Conservation (phyloP, 2,113 vertebrate species). For the Rhinogobius similis region DNA sequence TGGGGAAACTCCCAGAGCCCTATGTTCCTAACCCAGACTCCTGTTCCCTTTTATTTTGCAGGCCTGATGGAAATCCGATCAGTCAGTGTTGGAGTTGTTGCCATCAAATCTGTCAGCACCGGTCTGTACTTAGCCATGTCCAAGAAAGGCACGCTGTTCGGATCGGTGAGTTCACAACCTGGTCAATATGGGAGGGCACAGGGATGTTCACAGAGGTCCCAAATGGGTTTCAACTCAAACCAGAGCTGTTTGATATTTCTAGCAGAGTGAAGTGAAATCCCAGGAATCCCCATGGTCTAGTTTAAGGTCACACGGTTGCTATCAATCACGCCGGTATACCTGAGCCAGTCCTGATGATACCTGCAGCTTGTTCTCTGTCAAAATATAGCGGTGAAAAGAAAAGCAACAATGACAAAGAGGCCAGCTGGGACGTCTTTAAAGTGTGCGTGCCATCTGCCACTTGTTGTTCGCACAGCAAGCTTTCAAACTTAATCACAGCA, state of each 20-base stretch:
- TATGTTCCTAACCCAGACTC: slow-evolving; percentile 64
- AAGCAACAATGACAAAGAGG: slow-evolving; percentile 56
- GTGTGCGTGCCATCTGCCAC: slow-evolving; percentile 67
- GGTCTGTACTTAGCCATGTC: slow-evolving; percentile 95
- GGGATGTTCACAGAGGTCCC: slow-evolving; percentile 35
- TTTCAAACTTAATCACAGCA: slow-evolving; percentile 55
- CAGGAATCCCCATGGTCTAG: slow-evolving; percentile 47
- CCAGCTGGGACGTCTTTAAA: slow-evolving; percentile 53
- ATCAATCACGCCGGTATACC: slow-evolving; percentile 66
- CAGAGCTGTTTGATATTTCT: slow-evolving; percentile 22
- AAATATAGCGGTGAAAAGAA: slow-evolving; percentile 54
- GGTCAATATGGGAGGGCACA: slow-evolving; percentile 37
- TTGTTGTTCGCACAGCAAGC: slow-evolving; percentile 51
- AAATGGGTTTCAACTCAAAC: slow-evolving; percentile 31
- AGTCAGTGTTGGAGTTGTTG: slow-evolving; percentile 88
- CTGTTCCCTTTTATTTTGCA: slow-evolving; percentile 73
- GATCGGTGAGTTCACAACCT: slow-evolving; percentile 85
- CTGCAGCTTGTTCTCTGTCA: slow-evolving; percentile 64
- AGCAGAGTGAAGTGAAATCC: slow-evolving; percentile 27
- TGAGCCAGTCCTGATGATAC: slow-evolving; percentile 50
- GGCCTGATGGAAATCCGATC: slow-evolving; percentile 93
- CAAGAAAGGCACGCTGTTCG: slow-evolving; percentile 87
- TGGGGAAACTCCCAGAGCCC: slow-evolving; percentile 54
- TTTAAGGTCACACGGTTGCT: slow-evolving; percentile 43
- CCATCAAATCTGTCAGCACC: slow-evolving; percentile 88